Base-by-base conservation (phyloP, 2,888 invertebrate species). In the Nemurella pictetii region DNA sequence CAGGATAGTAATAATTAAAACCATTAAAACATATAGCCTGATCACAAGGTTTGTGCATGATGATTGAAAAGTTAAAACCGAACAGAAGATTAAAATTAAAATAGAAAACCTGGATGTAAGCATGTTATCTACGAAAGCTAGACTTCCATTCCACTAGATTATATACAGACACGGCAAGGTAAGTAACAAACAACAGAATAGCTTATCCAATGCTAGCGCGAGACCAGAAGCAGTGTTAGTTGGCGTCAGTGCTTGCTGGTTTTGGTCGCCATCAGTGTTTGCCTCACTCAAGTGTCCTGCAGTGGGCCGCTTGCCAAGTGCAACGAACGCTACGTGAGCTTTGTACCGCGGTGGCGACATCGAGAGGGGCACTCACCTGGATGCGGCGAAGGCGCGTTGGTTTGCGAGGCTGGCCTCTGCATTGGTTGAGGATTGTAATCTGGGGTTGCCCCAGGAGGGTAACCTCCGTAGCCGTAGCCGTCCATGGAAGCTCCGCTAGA, bases 401-500 rank as follows among this genome's bases (percentile, higher is more conserved):
- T 92, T 89, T 94, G 94, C 87, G 94, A 92, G 80, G 93, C 94
- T 90, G 96, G 96, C 90, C 96, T 93, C 88, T 94, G 93, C 90
- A 94, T 93, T 15, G 91, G 89, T 86, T 94, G 93, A 87, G 95
- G 93, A 87, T 92, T 94, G 89, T 94, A 95, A 87, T 94, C 94
- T 4, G 93, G 92, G 86, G 93, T 92, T 81, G 92, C 90, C 75
- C 92, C 92, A 86, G 93, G 92, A 27, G 92, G 92, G 88, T 93
- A 92, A 84, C 91, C 91, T 84, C 91, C 91, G 90, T 95, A 95
- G 86, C 92, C 93, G 86, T 89, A 91, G 26, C 91, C 96, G 90
- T 97, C 97, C 94, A 97, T 95, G 87, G 95, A 94, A 88, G 94
- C 93, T 88, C 94, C 93, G 88, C 94, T 93, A 87, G 93, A 93